Evolutionary conservation across 2,888 invertebrate species (phyloP), one percentile per base, ranked within the genome.

Genomic region (Microdon myrmicae): DNA sequence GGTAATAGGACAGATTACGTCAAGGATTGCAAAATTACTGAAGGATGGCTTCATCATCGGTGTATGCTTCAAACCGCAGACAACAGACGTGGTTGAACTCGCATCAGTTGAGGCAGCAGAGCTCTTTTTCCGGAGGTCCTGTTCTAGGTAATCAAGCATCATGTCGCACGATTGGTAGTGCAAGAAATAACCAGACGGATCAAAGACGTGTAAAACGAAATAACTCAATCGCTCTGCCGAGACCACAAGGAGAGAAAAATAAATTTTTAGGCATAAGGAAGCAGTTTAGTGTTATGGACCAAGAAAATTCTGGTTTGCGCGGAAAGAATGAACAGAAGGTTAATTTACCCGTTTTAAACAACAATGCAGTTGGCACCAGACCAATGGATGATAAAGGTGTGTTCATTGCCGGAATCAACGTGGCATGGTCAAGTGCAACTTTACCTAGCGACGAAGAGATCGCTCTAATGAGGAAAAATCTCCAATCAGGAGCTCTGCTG

Each of bases 1-100:
- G 45, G 34, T 28, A 34, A 28, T 38, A 37, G 17, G 16, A 17
- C 32, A 32, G 17, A 16, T 29, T 23, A 22, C 45, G 38, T 41
- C 29, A 7, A 23, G 35, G 29, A 25, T 39, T 23, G 9, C 9
- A 7, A 55, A 9, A 44, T 32, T 19, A 12, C 25, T 37, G 20
- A 51, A 58, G 51, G 29, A 64, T 64, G 64, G 51, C 51, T 9
- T 58, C 56, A 4, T 51, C 45, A 5, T 56, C 51, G 26, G 43
- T 41, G 17, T 53, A 47, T 20, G 37, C 41, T 10, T 5, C 41
- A 6, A 43, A 53, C 28, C 25, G 47, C 12, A 47, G 64, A 32
- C 58, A 64, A 58, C 64, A 64, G 58, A 64, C 64, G 28, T 53
- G 58, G 64, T 43, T 53, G 58, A 47, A 51, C 43, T 47, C 58